Evolutionary conservation across 2,888 invertebrate species (phyloP).

Genomic region (Dysmachus trigonus): DNA sequence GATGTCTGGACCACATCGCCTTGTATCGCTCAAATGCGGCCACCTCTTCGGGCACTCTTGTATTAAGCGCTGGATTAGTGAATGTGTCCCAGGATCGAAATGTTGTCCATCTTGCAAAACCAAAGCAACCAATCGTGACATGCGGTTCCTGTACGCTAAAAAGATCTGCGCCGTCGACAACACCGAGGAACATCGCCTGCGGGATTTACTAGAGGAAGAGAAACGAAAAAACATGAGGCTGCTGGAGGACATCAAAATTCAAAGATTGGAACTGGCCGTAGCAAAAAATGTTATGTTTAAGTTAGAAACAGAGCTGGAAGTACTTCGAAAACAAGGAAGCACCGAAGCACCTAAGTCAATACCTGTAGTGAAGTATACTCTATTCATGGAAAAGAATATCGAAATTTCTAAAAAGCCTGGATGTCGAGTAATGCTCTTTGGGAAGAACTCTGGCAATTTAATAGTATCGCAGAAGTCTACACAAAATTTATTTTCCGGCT

Average conservation of each 20-base stretch:
- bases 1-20: conserved; percentile 83
- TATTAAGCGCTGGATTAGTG: conserved; percentile 64
- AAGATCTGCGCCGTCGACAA: conserved; percentile 81
- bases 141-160: conserved; percentile 82
- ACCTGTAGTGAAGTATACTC: conserved; percentile 54
- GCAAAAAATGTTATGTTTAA: conserved; percentile 56
- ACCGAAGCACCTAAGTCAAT: background rate
- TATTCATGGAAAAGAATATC: conserved; percentile 71
- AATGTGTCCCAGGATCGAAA: conserved; percentile 58
- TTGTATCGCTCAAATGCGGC: conserved; percentile 90
- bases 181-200: conserved; percentile 74
- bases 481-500: conserved; percentile 78
- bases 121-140: conserved; percentile 73
- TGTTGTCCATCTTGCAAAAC: conserved; percentile 86
- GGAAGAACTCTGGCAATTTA: conserved; percentile 71
- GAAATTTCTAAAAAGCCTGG: conserved; percentile 76
- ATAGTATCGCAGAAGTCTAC: conserved; percentile 80
- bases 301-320: conserved; percentile 39
- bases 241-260: conserved; percentile 68
- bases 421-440: conserved; percentile 82
- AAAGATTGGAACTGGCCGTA: conserved; percentile 61
- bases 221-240: conserved; percentile 69
- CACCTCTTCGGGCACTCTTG: conserved; percentile 90
- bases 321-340: background rate
- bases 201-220: conserved; percentile 69